Evolutionary conservation across 1,140 invertebrate genomes (phyloP), one percentile per base, ranked within the genome.

Genomic region (Lordiphosa clarofinis): DNA sequence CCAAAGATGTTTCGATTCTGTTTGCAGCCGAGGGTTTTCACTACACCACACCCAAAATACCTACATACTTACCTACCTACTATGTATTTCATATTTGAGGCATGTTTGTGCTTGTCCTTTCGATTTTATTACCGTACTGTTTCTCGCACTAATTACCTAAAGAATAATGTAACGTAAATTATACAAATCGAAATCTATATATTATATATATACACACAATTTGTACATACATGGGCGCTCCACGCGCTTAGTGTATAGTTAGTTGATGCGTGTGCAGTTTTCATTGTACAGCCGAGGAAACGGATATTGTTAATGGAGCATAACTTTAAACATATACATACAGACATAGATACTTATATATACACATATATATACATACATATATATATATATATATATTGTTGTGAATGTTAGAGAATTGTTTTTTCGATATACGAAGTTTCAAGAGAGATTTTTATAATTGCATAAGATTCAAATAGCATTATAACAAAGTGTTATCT

Each of bases 381-480:
- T 15, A 31, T 64, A 65, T 55, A 67, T 21, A 57, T 52, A 54
- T 73, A 57, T 71, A 74, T 62, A 74, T 61, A 58, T 71, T 81
- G 75, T 79, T 79, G 75, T 79, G 71, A 81, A 79, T 82, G 75
- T 79, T 79, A 75, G 79, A 81, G 64, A 73, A 81, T 79, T 81
- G 65, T 79, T 79, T 46, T 46, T 79, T 79, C 78, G 75, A 79
- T 79, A 82, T 79, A 67, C 46, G 55, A 64, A 58, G 64, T 66
- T 67, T 67, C 62, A 66, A 66, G 33, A 57, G 15, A 15, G 60
- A 48, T 68, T 68, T 68, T 57, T 62, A 59, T 61, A 56, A 64
- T 46, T 61, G 43, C 38, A 44, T 48, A 59, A 59, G 31, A 36
- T 50, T 9, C 36, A 28, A 28, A 7, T 28, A 28, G 24, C 24